phyloP scores from a whole-genome alignment of 1,140 invertebrate genomes.

The Panagrolaimus sp. region DNA sequence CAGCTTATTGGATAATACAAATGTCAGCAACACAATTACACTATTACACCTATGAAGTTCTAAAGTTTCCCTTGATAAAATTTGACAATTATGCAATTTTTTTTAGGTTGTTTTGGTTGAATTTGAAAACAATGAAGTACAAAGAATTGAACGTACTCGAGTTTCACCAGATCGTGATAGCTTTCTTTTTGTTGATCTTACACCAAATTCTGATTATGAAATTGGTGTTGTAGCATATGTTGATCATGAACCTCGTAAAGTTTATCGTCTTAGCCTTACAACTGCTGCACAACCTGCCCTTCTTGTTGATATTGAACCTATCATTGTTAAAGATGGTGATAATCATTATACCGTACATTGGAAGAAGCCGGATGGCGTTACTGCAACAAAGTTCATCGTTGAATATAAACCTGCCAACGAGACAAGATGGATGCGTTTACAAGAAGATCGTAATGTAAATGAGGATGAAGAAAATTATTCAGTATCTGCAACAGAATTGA shows the following conservation, averaged over 20 bases:
- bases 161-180: constrained; percentile 35
- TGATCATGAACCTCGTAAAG: constrained; percentile 52
- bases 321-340: constrained; percentile 41
- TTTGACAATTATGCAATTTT: background rate
- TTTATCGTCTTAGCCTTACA: constrained; percentile 41
- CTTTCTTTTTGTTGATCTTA: constrained; percentile 44
- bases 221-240: constrained; percentile 57
- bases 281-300: constrained; percentile 28
- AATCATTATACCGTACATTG: constrained; percentile 50
- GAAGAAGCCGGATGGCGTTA: constrained; percentile 32
- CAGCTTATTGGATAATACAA: background rate
- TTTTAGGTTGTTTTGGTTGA: constrained; percentile 35
- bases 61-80: background rate
- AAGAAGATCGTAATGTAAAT: constrained; percentile 28
- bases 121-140: constrained; percentile 33
- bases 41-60: background rate
- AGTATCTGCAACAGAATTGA: constrained; percentile 30
- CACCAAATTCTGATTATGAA: constrained; percentile 46
- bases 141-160: constrained; percentile 44
- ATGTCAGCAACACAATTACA: background rate
- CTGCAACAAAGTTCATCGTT: constrained; percentile 39
- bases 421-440: constrained; percentile 43
- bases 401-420: constrained; percentile 53
- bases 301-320: constrained; percentile 37
- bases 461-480: constrained; percentile 30